Base-by-base conservation (phyloP, 2,797 vertebrate genomes). In the Benthosema pterotum region DNA sequence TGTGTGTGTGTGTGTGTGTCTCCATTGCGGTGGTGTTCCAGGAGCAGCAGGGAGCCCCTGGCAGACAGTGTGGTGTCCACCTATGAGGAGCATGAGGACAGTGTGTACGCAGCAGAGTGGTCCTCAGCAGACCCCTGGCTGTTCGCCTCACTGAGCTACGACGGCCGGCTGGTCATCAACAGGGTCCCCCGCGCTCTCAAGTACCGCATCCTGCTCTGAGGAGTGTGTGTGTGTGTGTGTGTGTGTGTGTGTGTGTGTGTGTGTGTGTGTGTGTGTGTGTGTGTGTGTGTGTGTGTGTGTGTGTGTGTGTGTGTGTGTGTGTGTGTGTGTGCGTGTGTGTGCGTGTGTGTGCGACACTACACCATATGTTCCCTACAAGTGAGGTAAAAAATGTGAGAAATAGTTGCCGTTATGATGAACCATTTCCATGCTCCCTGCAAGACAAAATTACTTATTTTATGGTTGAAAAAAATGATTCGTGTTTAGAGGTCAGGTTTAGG, bases 21-120 rank as follows among this genome's bases (percentile, higher is more conserved):
- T 25, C 11, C 18, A n/a, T n/a, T 54, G 46, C 62, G n/a, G 67
- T 42, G 49, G 61, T 48, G 43, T 19, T 19, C 19, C 83, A 97
- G 95, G 88, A 82, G 78, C 67, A 97, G 96, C 67, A 97, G 96
- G 87, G 97, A 98, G 80, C 96, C 97, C 1, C 92, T 96, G 3
- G 95, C 95, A 78, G 97, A 99, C 92, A 98, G 95, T 46, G 94
- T 98, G 83, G 95, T 99, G 61, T 95, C 96, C 60, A 98, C 96
- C 54, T 99, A 97, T 0, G 97, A 99, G 91, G 97, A 99, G 66
- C 97, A 99, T 0, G 97, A 99, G 86, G 97, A 99, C 90, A 99
- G 97, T 0, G 97, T 99, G 42, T 99, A 99, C 5, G 97, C 97
- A 0, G 96, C 95, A 9, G 97, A 99, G 86, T 99, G 97, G 97